Evolutionary conservation across 2,797 vertebrate species (phyloP), one percentile per base, ranked within the genome.

Genomic region (Novumbra hubbsi): DNA sequence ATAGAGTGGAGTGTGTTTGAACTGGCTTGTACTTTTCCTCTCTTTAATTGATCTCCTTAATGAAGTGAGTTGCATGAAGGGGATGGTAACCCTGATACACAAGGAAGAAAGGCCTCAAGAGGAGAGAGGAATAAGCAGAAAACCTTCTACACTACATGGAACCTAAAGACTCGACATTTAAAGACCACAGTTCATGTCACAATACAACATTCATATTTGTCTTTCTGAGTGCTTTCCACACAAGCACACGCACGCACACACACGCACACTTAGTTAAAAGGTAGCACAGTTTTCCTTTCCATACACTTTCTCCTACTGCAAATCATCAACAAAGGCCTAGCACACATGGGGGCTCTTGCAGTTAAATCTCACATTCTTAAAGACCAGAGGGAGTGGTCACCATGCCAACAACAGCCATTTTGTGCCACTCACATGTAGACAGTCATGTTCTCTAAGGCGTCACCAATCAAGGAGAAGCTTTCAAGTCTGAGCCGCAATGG

Each of bases 161-260:
- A 64, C 67, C 67, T 68, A 71, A 72, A 65, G 63, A 65, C 63
- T 49, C 32, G 41, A 71, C 69, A 72, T 60, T 48, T 74, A 71
- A 76, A 76, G 67, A 75, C 68, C 70, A 71, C 9, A 12, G n/a
- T 45, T 62, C 52, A 45, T 50, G 50, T 70, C 74, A 66, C 71
- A 70, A 75, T 60, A 75, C 73, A 70, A 76, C 74, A 73, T 76
- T 76, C 74, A 78, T 66, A 57, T 69, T 55, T 77, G 28, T 55
- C 60, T 45, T 73, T 72, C 52, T 72, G 30, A 65, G 63, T 65
- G 16, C 63, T 32, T 30, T 17, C 28, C 63, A 65, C 15, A 27
- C 24, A 15, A 1, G 9, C 67, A 6, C 67, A 14, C 8, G 3
- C 41, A 14, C 41, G 1, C 41, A 45, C 41, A 45, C 8, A 45